Conservation (phyloP, 2,113 vertebrate species). For the Chaenogobius annularis region DNA sequence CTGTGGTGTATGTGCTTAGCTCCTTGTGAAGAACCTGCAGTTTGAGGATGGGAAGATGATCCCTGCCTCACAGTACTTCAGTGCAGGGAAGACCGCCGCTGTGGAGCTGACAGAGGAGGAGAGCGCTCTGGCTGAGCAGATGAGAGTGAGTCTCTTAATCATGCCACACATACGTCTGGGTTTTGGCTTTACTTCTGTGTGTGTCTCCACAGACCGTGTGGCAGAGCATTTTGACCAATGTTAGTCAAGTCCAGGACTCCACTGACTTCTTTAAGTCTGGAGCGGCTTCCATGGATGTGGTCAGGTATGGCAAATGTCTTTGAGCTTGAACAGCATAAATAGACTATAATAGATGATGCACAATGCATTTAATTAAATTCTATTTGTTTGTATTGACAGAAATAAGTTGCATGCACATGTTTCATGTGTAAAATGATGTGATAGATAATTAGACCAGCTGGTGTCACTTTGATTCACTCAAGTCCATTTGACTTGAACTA, state of each 20-base stretch:
- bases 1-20: conserved; percentile 53
- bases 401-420: too few relatives aligned
- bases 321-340: not conserved
- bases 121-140: conserved; percentile 72
- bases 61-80: conserved; percentile 81
- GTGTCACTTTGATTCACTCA: too few relatives aligned
- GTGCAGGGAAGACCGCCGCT: conserved; percentile 59
- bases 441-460: too few relatives aligned
- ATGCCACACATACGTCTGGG: too few relatives aligned
- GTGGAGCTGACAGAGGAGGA: conserved; percentile 83
- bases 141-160: conserved; percentile 69
- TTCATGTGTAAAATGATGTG: too few relatives aligned
- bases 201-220: conserved; percentile 75
- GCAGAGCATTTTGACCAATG: conserved; percentile 82
- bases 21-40: conserved; percentile 86
- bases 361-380: too few relatives aligned
- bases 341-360: not conserved
- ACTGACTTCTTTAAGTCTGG: conserved; percentile 90
- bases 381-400: too few relatives aligned
- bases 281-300: conserved; percentile 87
- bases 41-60: conserved; percentile 88
- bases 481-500: too few relatives aligned
- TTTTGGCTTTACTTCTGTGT: not conserved
- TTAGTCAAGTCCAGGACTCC: conserved; percentile 76
- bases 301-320: conserved; percentile 72